Evolutionary conservation across 2,888 invertebrate species (phyloP), one percentile per base, ranked within the genome.

Genomic region (Clusia tigrina): DNA sequence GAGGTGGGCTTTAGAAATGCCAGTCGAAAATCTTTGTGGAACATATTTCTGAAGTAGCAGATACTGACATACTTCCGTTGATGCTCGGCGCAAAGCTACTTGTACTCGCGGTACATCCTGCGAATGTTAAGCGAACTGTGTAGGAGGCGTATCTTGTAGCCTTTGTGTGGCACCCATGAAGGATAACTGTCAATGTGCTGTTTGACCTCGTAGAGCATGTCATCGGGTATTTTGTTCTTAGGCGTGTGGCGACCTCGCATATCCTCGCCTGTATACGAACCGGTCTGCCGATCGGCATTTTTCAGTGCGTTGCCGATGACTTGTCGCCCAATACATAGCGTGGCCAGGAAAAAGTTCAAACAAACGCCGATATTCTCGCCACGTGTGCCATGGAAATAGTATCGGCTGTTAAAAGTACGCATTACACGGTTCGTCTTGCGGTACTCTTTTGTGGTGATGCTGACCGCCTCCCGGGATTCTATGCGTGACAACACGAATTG

Each of bases 101-200:
- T 69, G 55, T 71, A 71, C 6, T 67, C 66, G 10, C 63, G 54
- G 58, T 63, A 67, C 70, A 71, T 68, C 54, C 66, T 62, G 51
- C 66, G 67, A 12, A 71, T 70, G 42, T 62, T 69, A 38, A 71
- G 24, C 2, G 68, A 67, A 56, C 69, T 63, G 56, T 71, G 70
- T 15, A 71, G 23, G 55, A 62, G 69, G 32, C 67, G 65, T 2
- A 67, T 68, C 60, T 71, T 71, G 25, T 62, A 62, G 22, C 58
- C 66, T 48, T 70, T 71, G 23, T 66, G 63, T 18, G 71, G 70
- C 51, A 68, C 61, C 71, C 71, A 71, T 23, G 63, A 66, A 23
- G 71, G 70, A 55, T 68, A 70, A n/a, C 70, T 67, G n/a, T 62
- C 64, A n/a, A 71, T 70, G 46, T 70, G 67, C 22, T 63, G 65